Evolutionary conservation across 1,140 invertebrate species (phyloP), one percentile per base, ranked within the genome.

Genomic region (Episyrphus balteatus): DNA sequence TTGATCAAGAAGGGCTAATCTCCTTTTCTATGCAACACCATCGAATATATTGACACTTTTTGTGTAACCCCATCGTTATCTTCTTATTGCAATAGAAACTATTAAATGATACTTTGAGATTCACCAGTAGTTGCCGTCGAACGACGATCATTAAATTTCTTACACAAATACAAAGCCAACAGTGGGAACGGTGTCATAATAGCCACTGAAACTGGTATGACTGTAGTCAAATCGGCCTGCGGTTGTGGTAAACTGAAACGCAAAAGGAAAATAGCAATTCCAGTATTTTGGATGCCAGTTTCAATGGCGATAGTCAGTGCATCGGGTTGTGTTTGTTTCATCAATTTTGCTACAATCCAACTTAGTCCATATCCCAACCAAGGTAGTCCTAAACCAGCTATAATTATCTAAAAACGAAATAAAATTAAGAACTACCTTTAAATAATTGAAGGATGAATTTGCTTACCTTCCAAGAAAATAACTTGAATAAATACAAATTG

Each of bases 151-250:
- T 8, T 26, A 8, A 26, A 26, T 72, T 26, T 26, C 51, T 76
- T 71, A 48, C 68, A 72, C 7, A 81, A 57, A 53, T 73, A 83
- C n/a, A 81, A 65, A 19, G 70, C 49, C 1, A 74, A 57, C 51
- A 95, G 73, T 0, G 92, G 90, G 30, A 94, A 60, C n/a, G 92
- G 92, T 5, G 92, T 96, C 83, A 96, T 91, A 31, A 91, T 83
- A 14, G 91, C 88, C 8, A 87, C 82, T 3, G 86, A 79, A 0
- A 94, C 86, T 18, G 91, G 91, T 44, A 88, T 73, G 55, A 89
- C 84, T 80, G 83, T 86, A 5, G 84, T 86, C 30, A 88, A 66
- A 72, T 88, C 86, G 5, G 81, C 81, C 52, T 78, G 76, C 3
- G 84, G 84, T 62, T 85, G 81, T 10, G 71, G 70, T 26, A 88